A percentile compares a stretch with the other conserved stretches of the same genome.
phyloP scores from a whole-genome alignment of 2,113 vertebrate species.

The Pseudopodoces humilis region DNA sequence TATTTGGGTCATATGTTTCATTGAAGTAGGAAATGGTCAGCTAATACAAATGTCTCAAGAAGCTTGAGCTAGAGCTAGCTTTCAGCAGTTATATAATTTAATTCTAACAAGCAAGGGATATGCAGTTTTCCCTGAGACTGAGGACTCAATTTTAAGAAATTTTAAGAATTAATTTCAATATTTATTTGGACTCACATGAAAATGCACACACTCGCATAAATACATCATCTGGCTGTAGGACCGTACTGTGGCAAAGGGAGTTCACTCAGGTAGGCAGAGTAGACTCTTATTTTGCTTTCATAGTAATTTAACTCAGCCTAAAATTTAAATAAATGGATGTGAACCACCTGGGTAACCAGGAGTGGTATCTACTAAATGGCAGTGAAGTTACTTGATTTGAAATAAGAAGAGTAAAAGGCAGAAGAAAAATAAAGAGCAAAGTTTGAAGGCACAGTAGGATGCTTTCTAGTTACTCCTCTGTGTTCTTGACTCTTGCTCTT shows the following conservation, averaged over 20 bases:
- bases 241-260: not conserved
- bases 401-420: conserved; percentile 20
- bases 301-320: not conserved
- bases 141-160: not conserved
- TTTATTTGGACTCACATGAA: not conserved
- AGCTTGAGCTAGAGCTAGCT: not conserved
- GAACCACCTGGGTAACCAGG: not conserved
- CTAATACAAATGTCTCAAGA: not conserved
- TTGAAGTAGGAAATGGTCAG: not conserved
- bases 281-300: not conserved
- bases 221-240: not conserved
- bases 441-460: conserved; percentile 59
- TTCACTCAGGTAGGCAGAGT: not conserved
- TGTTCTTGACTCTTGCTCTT: conserved; percentile 67
- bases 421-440: conserved; percentile 20
- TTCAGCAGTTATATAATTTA: not conserved
- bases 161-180: not conserved
- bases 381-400: conserved; percentile 38
- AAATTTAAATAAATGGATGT: not conserved
- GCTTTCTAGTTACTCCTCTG: conserved; percentile 43
- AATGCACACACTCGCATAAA: not conserved
- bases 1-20: not conserved
- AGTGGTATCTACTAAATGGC: not conserved
- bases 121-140: not conserved
- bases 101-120: not conserved